Conservation (phyloP, 2,797 vertebrate species). For the Periophthalmus magnuspinnatus region DNA sequence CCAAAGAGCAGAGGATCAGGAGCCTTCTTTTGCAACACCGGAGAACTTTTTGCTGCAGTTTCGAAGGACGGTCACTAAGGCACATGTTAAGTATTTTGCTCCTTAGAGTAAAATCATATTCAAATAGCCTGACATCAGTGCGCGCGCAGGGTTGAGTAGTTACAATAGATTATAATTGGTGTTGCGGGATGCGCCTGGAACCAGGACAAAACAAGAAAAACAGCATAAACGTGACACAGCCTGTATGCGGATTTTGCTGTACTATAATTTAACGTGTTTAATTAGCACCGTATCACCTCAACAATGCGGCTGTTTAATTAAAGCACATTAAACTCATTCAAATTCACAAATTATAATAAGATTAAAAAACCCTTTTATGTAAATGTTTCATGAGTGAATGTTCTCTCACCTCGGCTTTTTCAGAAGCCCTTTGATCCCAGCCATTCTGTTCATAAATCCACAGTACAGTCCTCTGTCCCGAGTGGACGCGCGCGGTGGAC, state of each 20-base stretch:
- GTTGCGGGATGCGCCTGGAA: background rate
- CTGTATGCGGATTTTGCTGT: background rate
- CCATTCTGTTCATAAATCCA: constrained; percentile 55
- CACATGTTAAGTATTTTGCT: background rate
- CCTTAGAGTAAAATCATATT: background rate
- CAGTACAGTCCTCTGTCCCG: constrained; percentile 48
- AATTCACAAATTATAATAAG: background rate
- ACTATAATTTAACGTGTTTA: background rate
- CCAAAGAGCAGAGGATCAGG: background rate
- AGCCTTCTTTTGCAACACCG: background rate
- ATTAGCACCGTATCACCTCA: background rate
- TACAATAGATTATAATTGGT: background rate
- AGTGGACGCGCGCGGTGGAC: constrained; percentile 11
- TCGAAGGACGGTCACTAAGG: background rate
- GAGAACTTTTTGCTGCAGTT: constrained; percentile 1
- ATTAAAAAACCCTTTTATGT: background rate
- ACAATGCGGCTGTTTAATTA: background rate
- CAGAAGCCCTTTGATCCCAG: constrained; percentile 73
- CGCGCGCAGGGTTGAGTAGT: background rate
- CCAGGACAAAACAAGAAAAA: background rate
- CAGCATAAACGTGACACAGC: background rate
- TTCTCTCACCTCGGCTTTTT: constrained; percentile 73
- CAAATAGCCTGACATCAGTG: background rate
- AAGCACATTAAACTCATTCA: background rate
- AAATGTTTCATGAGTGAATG: background rate